phyloP scores from a whole-genome alignment of 2,888 invertebrate species.

The Apamea monoglypha region DNA sequence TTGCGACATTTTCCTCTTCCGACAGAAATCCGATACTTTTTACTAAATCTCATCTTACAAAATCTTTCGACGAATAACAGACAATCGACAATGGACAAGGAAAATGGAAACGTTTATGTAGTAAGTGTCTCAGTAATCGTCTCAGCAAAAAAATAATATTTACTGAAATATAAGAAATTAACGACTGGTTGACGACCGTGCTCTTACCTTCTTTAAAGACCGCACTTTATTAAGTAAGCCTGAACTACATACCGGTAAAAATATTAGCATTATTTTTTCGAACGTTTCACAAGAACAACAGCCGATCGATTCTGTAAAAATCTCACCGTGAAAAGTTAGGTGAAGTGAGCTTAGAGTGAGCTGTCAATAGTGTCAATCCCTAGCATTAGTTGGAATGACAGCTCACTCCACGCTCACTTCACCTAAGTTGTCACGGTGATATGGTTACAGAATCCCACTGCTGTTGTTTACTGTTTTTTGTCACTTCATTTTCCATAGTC shows the following conservation, averaged over 20 bases:
- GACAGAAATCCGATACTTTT: constrained; percentile 24
- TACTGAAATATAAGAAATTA: constrained; percentile 5
- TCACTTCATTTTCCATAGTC: neutral
- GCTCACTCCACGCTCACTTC: too few species aligned
- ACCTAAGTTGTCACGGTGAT: too few species aligned
- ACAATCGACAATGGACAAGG: constrained; percentile 20
- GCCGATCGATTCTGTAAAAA: too few species aligned
- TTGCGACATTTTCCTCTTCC: constrained; percentile 5
- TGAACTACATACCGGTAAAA: neutral
- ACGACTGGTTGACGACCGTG: neutral
- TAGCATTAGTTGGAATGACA: too few species aligned
- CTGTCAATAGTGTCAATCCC: too few species aligned
- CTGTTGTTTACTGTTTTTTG: too few species aligned
- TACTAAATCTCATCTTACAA: constrained; percentile 9
- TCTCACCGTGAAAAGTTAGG: too few species aligned
- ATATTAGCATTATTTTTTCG: neutral
- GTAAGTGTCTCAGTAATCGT: constrained; percentile 7
- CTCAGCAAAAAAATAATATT: constrained; percentile 7
- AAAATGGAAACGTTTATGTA: constrained; percentile 18
- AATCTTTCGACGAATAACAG: constrained; percentile 11
- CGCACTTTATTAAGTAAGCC: neutral
- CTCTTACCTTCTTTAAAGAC: neutral
- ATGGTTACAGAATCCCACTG: too few species aligned
- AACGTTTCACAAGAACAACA: neutral
- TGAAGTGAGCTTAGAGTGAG: too few species aligned